Conservation (phyloP, 2,113 vertebrate genomes). For the Bos taurus region ARS-UCD2.0 NC_037333.1:95929501-95930000, state of each 20-base stretch:
- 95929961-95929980: neutral
- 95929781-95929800: neutral
- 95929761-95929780: neutral
- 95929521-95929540: neutral
- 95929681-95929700: neutral
- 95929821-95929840: neutral
- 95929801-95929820: neutral
- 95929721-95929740: too few species aligned
- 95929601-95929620: neutral
- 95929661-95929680: neutral
- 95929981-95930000: neutral
- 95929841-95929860: neutral
- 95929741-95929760: neutral
- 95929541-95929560: neutral
- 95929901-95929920: neutral
- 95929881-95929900: neutral
- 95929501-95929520: neutral
- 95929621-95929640: neutral
- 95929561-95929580: neutral
- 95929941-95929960: neutral
- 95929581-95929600: neutral
- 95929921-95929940: neutral
- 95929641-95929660: neutral
- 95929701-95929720: neutral
- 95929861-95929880: neutral